Evolutionary conservation across 2,888 invertebrate genomes (phyloP), one percentile per base, ranked within the genome.

Genomic region (Phalera bucephala): DNA sequence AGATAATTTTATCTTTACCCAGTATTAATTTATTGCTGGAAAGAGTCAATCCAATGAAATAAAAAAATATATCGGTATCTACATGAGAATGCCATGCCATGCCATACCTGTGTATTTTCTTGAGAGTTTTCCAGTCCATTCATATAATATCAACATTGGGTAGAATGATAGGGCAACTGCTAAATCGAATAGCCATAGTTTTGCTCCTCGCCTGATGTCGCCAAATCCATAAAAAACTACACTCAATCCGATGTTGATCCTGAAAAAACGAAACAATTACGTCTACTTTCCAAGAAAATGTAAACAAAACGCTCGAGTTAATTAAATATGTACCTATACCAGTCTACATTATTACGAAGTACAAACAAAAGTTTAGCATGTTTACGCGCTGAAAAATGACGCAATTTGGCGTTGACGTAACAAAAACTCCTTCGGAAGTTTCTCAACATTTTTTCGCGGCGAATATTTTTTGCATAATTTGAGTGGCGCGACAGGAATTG

Each of bases 161-260:
- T 83, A 82, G 47, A 87, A 78, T 7, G 57, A 35, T 9, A 87
- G 48, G 1, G 78, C 73, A 2, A 87, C 53, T 1, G 52, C 36
- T 5, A 85, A 52, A 34, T 82, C 73, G 40, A 72, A 84, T n/a
- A 77, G 15, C 88, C 87, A 89, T 2, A 88, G 67, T 17, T 70
- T 79, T 1, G 60, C 48, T 2, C 75, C 85, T 6, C 88, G 78
- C 13, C 48, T 44, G 27, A 88, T 73, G 37, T 87, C 83, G 1
- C 87, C 87, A 29, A 89, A 89, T 5, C 87, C 88, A 29, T 74
- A 32, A 1, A 61, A 58, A n/a, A 89, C 67, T 5, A 73, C 63
- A 11, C 64, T 65, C 21, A 79, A 41, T 1, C 85, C 89, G 8
- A 88, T 40, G 37, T 85, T 82, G 53, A 89, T 80, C 52, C 88